phyloP scores from a whole-genome alignment of 2,797 vertebrate genomes.

The Thaleichthys pacificus region DNA sequence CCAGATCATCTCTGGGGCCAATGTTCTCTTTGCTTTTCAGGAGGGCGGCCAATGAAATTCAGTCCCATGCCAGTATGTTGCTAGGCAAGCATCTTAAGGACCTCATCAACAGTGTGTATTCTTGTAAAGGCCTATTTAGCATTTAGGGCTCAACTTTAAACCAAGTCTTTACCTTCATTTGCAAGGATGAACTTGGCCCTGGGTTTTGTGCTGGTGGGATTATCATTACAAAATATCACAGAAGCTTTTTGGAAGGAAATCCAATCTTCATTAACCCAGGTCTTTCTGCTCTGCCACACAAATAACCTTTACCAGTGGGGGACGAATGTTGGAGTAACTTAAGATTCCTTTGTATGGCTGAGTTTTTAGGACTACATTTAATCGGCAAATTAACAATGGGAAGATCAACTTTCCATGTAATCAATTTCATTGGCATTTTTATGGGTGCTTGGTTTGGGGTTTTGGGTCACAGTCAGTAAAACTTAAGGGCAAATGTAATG shows the following conservation, averaged over 20 bases:
- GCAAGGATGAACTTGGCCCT: slow-evolving; percentile 41
- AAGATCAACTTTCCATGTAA: slow-evolving; percentile 61
- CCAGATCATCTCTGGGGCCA: slow-evolving; percentile 53
- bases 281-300: slow-evolving; percentile 27
- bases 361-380: slow-evolving; percentile 44
- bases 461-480: slow-evolving; percentile 57
- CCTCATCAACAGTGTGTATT: slow-evolving; percentile 40
- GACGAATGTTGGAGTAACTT: slow-evolving; percentile 15
- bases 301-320: slow-evolving; percentile 46
- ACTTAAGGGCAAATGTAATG: slow-evolving; percentile 51
- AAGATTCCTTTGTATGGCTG: slow-evolving; percentile 35
- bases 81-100: slow-evolving; percentile 50
- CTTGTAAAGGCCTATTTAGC: slow-evolving; percentile 46
- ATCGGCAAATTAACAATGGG: slow-evolving; percentile 61
- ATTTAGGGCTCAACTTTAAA: slow-evolving; percentile 40
- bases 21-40: slow-evolving; percentile 54
- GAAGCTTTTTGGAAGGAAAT: slow-evolving; percentile 49
- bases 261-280: slow-evolving; percentile 41
- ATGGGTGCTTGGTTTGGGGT: slow-evolving; percentile 48
- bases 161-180: slow-evolving; percentile 30
- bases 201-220: slow-evolving; percentile 29
- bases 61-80: slow-evolving; percentile 49
- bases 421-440: slow-evolving; percentile 63
- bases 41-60: slow-evolving; percentile 49
- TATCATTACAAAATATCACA: slow-evolving; percentile 40